Evolutionary conservation across 1,140 invertebrate genomes (phyloP).

Genomic region (Drosophila setifemur): DNA sequence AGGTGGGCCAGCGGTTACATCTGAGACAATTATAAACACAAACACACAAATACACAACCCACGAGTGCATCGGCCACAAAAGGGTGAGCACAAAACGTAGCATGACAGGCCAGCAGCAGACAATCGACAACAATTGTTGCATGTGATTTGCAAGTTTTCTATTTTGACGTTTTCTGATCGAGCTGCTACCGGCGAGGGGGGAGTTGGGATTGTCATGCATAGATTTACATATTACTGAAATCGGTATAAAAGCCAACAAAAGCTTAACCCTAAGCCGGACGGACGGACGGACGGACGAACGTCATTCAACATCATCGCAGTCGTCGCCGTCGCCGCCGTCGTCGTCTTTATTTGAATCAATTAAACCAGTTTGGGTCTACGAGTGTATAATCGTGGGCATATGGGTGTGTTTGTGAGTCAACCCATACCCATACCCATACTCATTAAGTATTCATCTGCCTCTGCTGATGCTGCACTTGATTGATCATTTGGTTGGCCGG

Average conservation of each 20-base stretch:
- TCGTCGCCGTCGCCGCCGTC: slow-evolving; percentile 40
- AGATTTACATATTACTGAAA: slow-evolving; percentile 68
- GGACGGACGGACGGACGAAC: slow-evolving; percentile 56
- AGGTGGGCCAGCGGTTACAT: slow-evolving; percentile 5
- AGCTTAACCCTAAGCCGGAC: slow-evolving; percentile 28
- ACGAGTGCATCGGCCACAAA: slow-evolving; percentile 40
- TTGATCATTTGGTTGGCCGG: slow-evolving; percentile 69
- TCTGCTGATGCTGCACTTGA: slow-evolving; percentile 59
- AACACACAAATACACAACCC: slow-evolving; percentile 45
- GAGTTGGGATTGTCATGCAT: slow-evolving; percentile 52
- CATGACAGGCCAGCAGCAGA: slow-evolving; percentile 56
- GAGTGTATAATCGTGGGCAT: slow-evolving; percentile 9
- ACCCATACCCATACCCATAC: slow-evolving; percentile 53
- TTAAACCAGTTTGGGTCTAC: slow-evolving; percentile 59
- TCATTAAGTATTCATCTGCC: slow-evolving; percentile 58
- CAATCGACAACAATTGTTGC: slow-evolving; percentile 49
- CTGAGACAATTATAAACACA: slow-evolving; percentile 65
- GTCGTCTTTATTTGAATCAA: slow-evolving; percentile 75
- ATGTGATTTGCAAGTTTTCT: slow-evolving; percentile 62
- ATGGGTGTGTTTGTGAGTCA: slow-evolving; percentile 49
- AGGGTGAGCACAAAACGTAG: slow-evolving; percentile 55
- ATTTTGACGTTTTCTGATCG: slow-evolving; percentile 25
- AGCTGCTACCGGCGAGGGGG: slow-evolving; percentile 41
- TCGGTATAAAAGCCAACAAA: slow-evolving; percentile 37
- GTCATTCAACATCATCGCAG: slow-evolving; percentile 48